phyloP scores from a whole-genome alignment of 2,888 invertebrate species.

The Syritta pipiens region DNA sequence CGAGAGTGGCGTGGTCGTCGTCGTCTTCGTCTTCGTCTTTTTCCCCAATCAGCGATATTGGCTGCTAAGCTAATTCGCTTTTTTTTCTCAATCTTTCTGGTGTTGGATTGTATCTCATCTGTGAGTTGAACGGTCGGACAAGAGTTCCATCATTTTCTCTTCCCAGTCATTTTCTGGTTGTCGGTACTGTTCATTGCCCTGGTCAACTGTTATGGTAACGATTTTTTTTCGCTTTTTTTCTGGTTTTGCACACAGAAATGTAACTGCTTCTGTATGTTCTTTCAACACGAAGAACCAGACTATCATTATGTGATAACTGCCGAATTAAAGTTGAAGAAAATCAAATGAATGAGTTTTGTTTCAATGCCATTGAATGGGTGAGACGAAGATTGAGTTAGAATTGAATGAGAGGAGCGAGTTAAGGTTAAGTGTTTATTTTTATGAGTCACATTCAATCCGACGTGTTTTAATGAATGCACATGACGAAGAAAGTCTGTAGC shows the following conservation, averaged over 20 bases:
- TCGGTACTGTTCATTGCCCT: not conserved
- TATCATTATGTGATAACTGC: not conserved
- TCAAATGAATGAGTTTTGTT: too few species aligned
- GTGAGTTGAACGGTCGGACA: slow-evolving; percentile 5
- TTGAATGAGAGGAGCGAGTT: too few species aligned
- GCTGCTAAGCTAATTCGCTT: not conserved
- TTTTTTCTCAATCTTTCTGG: not conserved
- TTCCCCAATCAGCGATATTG: not conserved
- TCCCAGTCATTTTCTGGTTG: not conserved
- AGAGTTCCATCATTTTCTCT: slow-evolving; percentile 2
- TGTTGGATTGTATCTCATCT: not conserved
- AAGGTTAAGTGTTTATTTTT: too few species aligned
- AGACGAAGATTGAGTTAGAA: too few species aligned
- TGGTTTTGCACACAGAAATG: not conserved
- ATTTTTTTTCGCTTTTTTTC: not conserved
- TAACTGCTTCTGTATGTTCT: not conserved
- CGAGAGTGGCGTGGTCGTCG: not conserved
- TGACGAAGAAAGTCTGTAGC: slow-evolving; percentile 18
- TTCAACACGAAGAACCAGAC: not conserved
- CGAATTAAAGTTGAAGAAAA: too few species aligned
- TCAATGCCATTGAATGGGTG: too few species aligned
- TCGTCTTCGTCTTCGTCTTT: not conserved
- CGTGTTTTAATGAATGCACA: too few species aligned
- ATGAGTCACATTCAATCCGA: not conserved
- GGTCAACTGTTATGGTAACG: too few species aligned